These are phyloP conservation scores for Andinoacara biseriatus DNA, from an alignment of 2,113 vertebrate genomes.

Conservation along the genomic window DNA sequence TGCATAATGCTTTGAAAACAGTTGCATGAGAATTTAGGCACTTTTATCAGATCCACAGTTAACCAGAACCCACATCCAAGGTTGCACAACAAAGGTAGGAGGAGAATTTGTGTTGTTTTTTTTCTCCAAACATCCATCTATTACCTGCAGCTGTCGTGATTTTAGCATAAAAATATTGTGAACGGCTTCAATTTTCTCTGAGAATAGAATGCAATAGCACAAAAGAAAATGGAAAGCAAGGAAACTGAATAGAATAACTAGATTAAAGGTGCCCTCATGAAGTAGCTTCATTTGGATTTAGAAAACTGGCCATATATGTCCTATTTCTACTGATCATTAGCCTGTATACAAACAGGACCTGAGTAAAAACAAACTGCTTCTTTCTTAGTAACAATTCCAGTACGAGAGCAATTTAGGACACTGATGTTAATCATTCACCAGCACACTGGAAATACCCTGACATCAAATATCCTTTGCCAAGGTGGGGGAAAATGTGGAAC, in stretches of 20 bases:
- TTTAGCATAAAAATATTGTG: slow-evolving; percentile 8
- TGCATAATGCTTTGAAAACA: slow-evolving; percentile 3
- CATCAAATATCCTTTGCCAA: slow-evolving; percentile 26
- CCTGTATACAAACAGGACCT: slow-evolving; percentile 30
- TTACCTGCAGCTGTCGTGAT: slow-evolving; percentile 41
- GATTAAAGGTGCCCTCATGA: not conserved
- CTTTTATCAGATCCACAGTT: slow-evolving; percentile 13
- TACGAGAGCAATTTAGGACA: slow-evolving; percentile 4
- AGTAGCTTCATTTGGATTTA: not conserved
- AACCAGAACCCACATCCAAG: slow-evolving; percentile 42
- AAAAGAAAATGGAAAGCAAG: not conserved
- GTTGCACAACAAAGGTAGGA: slow-evolving; percentile 60
- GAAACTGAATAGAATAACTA: not conserved
- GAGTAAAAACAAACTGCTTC: slow-evolving; percentile 4
- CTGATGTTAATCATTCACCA: slow-evolving; percentile 52
- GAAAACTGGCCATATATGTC: not conserved
- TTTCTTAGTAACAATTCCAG: not conserved
- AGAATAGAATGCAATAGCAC: not conserved
- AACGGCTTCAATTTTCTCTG: not conserved
- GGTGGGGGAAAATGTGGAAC: slow-evolving; percentile 23
- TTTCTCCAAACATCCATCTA: slow-evolving; percentile 6
- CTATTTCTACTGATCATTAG: slow-evolving; percentile 25
- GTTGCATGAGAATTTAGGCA: not conserved
- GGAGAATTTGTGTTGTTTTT: slow-evolving; percentile 48
- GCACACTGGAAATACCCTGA: slow-evolving; percentile 34